These are phyloP conservation scores for Acrocephalus kingi DNA, from an alignment of 2,113 vertebrate species.

Conservation along the genomic window DNA sequence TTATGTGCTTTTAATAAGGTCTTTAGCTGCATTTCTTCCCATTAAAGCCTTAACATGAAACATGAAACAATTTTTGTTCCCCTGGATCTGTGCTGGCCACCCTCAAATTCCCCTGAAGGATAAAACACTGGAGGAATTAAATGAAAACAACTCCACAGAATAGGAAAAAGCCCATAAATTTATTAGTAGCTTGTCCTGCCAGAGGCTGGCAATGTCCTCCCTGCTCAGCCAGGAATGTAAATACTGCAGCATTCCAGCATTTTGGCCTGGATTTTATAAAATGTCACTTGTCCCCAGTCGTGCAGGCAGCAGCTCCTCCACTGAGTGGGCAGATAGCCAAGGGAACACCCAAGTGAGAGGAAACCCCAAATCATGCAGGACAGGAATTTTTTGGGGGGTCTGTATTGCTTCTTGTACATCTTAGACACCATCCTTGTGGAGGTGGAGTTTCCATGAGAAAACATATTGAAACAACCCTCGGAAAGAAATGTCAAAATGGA, in stretches of 20 bases:
- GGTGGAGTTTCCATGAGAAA: neutral
- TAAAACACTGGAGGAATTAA: neutral
- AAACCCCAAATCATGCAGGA: neutral
- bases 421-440: neutral
- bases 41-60: neutral
- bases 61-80: neutral
- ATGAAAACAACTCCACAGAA: neutral
- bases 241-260: neutral
- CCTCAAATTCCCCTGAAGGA: neutral
- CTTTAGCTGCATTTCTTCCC: neutral
- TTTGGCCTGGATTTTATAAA: neutral
- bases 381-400: fast-evolving
- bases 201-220: neutral
- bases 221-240: neutral
- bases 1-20: neutral
- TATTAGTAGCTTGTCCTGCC: neutral
- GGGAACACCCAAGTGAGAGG: neutral
- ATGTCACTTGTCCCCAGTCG: neutral
- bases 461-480: neutral
- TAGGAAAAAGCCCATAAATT: neutral
- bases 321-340: neutral
- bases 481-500: neutral
- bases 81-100: neutral
- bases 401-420: neutral
- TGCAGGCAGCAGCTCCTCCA: neutral